Percentiles rank a stretch among this genome's conserved stretches.
Conservation (phyloP, 2,888 invertebrate genomes). For the Hypomecis atomaria region DNA sequence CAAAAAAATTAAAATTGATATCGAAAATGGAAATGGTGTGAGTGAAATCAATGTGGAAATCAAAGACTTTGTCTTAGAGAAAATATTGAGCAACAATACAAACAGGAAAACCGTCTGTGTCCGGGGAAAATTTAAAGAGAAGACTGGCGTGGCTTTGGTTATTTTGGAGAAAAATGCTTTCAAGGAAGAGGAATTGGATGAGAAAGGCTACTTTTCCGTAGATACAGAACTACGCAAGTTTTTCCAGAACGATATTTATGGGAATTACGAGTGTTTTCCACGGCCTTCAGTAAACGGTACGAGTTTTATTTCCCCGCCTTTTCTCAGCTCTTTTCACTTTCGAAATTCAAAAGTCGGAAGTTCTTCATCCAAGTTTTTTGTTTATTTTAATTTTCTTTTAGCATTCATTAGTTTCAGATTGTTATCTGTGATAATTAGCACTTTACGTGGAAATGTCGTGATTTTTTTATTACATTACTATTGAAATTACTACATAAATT, state of each 20-base stretch:
- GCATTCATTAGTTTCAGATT: background rate
- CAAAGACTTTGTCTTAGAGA: constrained; percentile 87
- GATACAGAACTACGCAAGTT: constrained; percentile 85
- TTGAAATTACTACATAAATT: background rate
- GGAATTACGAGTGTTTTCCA: constrained; percentile 90
- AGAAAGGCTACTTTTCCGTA: constrained; percentile 85
- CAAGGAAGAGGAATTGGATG: constrained; percentile 85
- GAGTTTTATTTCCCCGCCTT: constrained; percentile 46
- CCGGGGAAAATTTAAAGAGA: constrained; percentile 87
- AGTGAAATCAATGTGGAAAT: constrained; percentile 75
- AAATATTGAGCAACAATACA: constrained; percentile 89
- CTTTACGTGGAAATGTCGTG: background rate
- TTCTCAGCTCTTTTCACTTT: constrained; percentile 52
- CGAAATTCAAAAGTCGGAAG: constrained; percentile 56
- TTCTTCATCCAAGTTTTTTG: constrained; percentile 48
- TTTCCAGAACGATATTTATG: constrained; percentile 94
- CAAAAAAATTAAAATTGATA: constrained; percentile 75
- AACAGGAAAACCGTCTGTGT: constrained; percentile 89
- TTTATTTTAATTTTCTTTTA: background rate
- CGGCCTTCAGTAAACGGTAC: constrained; percentile 86
- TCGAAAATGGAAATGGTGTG: constrained; percentile 68
- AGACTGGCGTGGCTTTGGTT: constrained; percentile 87
- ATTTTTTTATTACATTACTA: background rate
- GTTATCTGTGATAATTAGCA: background rate
- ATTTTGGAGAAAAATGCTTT: constrained; percentile 93